Evolutionary conservation across 2,888 invertebrate species (phyloP).

Genomic region (Acronicta alni): DNA sequence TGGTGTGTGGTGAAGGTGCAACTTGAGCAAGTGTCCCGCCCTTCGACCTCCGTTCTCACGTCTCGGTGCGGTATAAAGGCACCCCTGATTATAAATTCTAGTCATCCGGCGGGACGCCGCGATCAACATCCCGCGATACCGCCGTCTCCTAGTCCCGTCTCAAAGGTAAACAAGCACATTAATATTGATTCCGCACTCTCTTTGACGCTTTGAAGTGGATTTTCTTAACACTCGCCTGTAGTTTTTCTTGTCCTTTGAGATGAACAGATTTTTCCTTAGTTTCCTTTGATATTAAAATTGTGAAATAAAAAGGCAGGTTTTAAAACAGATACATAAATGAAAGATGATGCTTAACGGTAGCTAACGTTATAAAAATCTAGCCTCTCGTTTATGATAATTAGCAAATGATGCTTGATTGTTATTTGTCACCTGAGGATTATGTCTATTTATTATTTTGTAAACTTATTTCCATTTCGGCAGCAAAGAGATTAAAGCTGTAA

Average conservation of each 20-base stretch:
- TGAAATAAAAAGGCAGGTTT: conserved; percentile 16
- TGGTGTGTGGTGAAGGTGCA: conserved; percentile 79
- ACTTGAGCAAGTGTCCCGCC: conserved; percentile 84
- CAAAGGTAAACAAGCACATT: conserved; percentile 87
- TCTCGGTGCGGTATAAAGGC: conserved; percentile 69
- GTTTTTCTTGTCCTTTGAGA: conserved; percentile 79
- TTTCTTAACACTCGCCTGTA: conserved; percentile 74
- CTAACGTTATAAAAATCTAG: no score
- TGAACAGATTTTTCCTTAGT: conserved; percentile 64
- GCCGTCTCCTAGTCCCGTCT: conserved; percentile 63
- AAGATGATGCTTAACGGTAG: not conserved
- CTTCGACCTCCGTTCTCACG: conserved; percentile 84
- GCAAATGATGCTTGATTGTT: no score
- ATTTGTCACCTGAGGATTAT: no score
- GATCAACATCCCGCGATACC: conserved; percentile 72
- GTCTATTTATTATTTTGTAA: not conserved
- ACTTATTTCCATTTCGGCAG: conserved; percentile 55
- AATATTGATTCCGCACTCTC: conserved; percentile 85
- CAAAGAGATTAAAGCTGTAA: conserved; percentile 55
- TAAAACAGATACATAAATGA: not conserved
- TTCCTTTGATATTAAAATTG: conserved; percentile 65
- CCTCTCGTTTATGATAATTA: no score
- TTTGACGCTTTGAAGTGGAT: conserved; percentile 81
- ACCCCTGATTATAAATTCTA: conserved; percentile 86
- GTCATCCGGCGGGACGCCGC: conserved; percentile 77